Evolutionary conservation across 2,888 invertebrate species (phyloP), one percentile per base, ranked within the genome.

Genomic region (Tubiluchus corallicola): DNA sequence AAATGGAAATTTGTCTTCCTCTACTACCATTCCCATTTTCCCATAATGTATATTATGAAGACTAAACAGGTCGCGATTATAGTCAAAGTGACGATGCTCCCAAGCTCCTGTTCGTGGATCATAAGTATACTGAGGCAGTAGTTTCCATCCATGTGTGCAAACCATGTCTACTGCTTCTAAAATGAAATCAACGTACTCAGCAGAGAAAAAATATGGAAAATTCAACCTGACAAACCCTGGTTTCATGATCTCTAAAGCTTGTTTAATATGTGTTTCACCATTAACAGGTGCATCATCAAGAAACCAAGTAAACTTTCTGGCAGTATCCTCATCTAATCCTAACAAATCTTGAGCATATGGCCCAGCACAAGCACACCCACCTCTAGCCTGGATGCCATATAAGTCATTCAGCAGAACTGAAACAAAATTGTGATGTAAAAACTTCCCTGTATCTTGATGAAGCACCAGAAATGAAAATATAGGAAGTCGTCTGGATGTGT

Each of bases 381-480:
- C 59, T 44, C 66, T 40, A 2, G 63, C 79, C 65, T 87, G 87
- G 44, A 90, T 82, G 0, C 88, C 88, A 61, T 85, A 88, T 19
- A 90, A 75, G 57, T 90, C 87, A 58, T 87, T 88, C 39, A 90
- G 70, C 17, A 88, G 73, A 5, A 82, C 79, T 53, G 79, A 79
- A 5, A 88, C 76, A 70, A 80, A 77, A 65, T 85, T 85, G 63
- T 87, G 82, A 62, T 88, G 88, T 2, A 87, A 73, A 60, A 81
- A 85, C 13, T 79, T 55, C 2, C 82, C 81, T 16, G 58, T 56
- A 37, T 78, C 68, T 0, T 78, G 76, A 61, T 85, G 82, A 52
- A 79, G 74, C 42, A 88, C 77, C 68, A 87, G 74, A 56, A 88
- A 76, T 3, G 85, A 84, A 62, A 87, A 81, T 45, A 85, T 76